Conservation (phyloP, 2,888 invertebrate genomes). For the Pseudococcus viburni region DNA sequence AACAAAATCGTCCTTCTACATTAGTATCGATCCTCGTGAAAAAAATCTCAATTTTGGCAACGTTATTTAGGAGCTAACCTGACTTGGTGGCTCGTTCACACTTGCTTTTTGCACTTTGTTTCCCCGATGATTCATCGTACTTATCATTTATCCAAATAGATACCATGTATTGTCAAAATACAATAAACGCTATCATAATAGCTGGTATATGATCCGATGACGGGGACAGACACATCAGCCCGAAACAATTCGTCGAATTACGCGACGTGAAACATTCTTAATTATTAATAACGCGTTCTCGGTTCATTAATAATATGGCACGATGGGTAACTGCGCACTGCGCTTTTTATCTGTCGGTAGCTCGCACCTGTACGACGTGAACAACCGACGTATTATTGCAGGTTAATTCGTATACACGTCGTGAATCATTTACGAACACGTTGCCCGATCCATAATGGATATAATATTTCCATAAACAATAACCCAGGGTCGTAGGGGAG, state of each 20-base stretch:
- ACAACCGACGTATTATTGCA: too few species aligned
- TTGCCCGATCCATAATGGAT: constrained; percentile 11
- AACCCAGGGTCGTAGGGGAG: not conserved
- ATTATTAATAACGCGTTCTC: not conserved
- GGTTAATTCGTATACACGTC: not conserved
- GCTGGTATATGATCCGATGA: too few species aligned
- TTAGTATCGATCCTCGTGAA: too few species aligned
- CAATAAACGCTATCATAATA: not conserved
- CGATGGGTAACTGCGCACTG: too few species aligned
- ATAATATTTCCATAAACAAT: constrained; percentile 29
- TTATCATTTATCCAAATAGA: not conserved
- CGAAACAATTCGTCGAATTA: not conserved
- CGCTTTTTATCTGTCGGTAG: too few species aligned
- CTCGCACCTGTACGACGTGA: too few species aligned
- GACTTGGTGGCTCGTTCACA: too few species aligned
- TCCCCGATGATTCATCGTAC: not conserved
- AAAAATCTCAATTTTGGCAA: too few species aligned
- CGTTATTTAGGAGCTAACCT: too few species aligned
- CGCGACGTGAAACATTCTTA: not conserved
- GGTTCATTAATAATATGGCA: not conserved
- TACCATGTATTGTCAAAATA: not conserved
- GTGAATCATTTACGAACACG: constrained; percentile 17
- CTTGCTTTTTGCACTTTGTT: too few species aligned
- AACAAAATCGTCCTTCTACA: too few species aligned
- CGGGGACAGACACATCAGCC: not conserved